Evolutionary conservation across 2,797 vertebrate species (phyloP), one percentile per base, ranked within the genome.

Genomic region (Spea hammondii): DNA sequence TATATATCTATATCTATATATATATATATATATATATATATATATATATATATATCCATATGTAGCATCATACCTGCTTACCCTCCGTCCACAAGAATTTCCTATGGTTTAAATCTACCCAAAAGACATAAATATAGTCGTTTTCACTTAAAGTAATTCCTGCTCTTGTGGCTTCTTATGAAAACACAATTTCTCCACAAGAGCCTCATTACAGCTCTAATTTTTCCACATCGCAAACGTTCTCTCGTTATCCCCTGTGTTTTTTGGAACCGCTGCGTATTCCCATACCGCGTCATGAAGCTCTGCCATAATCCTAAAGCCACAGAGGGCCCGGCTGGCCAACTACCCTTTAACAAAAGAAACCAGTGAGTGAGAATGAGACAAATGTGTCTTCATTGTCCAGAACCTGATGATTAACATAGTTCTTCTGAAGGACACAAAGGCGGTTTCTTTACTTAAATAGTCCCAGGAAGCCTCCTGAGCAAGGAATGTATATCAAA

Each of bases 221-320:
- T 62, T 67, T 72, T 81, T 76, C 69, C 74, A 76, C 74, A 76
- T 76, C 69, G 60, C 79, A 71, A 72, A 72, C 32, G n/a, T 65
- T 54, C 73, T 48, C 73, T 76, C 12, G 0, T 67, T 76, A 80
- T 76, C 67, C 69, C 64, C 13, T 8, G 69, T 65, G 32, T 10
- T 71, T 69, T 69, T 54, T 79, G 65, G 71, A 74, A 51, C 59
- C 32, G 45, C 11, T 8, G 45, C 50, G 2, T 67, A 67, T 81
- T 68, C 67, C 72, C 74, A 65, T 12, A 50, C 74, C 79, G 50
- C 79, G 67, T 45, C 46, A 67, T 54, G 65, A 59, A 6, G 48
- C 76, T 76, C 67, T 80, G 47, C 51, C 51, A 57, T 54, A 71
- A 72, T n/a, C 50, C 70, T 48, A 8, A 76, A 72, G 66, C 67